Evolutionary conservation across 2,888 invertebrate species (phyloP), one percentile per base, ranked within the genome.

Genomic region (Glaucopsyche alexis): DNA sequence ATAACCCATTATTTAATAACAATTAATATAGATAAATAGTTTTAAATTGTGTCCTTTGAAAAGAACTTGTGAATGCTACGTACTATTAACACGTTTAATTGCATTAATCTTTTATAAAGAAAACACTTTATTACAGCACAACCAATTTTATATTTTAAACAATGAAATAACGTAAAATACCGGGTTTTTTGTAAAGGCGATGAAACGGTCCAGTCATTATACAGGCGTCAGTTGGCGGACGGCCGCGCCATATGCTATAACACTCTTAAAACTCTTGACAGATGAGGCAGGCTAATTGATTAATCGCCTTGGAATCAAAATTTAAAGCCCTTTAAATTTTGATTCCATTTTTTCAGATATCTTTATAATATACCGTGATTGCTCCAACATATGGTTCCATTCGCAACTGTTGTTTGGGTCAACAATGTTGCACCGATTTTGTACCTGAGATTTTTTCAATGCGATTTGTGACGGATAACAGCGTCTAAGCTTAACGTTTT

Each of bases 281-380:
- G 88, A 84, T 84, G 84, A 86, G 84, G 87, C 87, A 84, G 84
- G 82, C 85, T 90, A 91, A 91, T 90, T 92, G 92, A 91, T 92
- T 91, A 90, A 92, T 91, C 87, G 84, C 80, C 82, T 81, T 82
- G 86, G 88, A n/a, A n/a, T n/a, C n/a, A n/a, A n/a, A n/a, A n/a
- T n/a, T n/a, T n/a, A n/a, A n/a, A n/a, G n/a, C n/a, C n/a, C 88
- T 87, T 90, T 89, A 88, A 89, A 89, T 84, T 88, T 82, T 85
- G 83, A 87, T 87, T 85, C 81, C 84, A 80, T 81, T 87, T 91
- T 89, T 90, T 91, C 78, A 80, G 82, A 85, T 89, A 87, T 87
- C 85, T 87, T 82, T 82, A 83, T 91, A 91, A 91, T 92, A 91
- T 87, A 87, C 87, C 91, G 82, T 86, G 90, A 90, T 91, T 90